These are phyloP conservation scores for Halichondria panicea DNA, from an alignment of 37 sponge, comb jelly and placozoan genomes.

Conservation along the genomic window DNA sequence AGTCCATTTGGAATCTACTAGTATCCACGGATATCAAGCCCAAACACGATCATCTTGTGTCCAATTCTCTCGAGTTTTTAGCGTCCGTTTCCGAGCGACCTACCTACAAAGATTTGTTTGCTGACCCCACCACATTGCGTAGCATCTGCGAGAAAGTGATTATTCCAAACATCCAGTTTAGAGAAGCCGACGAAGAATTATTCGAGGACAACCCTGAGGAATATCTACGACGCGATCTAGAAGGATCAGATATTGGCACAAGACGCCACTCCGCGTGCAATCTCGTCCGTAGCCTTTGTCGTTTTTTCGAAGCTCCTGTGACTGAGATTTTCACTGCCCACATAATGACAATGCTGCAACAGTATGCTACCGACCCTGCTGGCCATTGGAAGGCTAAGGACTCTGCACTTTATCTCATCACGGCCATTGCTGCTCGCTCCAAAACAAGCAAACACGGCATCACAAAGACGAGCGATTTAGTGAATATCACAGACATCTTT, in stretches of 20 bases:
- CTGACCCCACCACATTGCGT: constrained; percentile 68
- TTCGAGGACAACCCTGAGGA: constrained; percentile 99
- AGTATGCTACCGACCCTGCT: constrained; percentile 71
- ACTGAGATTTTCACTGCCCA: constrained; percentile 80
- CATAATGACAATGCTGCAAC: constrained; percentile 65
- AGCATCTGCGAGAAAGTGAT: constrained; percentile 95
- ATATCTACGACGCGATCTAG: constrained; percentile 93
- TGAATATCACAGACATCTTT: constrained; percentile 89
- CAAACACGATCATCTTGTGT: constrained; percentile 89
- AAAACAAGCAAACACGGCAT: constrained; percentile 91
- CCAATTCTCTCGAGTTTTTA: constrained; percentile 96
- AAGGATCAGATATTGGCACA: constrained; percentile 96
- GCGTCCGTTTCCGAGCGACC: constrained; percentile 92
- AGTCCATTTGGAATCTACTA: constrained; percentile 88
- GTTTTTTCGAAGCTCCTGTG: constrained; percentile 82
- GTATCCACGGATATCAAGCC: constrained; percentile 82
- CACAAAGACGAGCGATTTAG: constrained; percentile 89
- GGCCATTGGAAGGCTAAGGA: constrained; percentile 93
- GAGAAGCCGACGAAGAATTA: constrained; percentile 94
- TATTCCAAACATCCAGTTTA: constrained; percentile 82
- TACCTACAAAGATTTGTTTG: constrained; percentile 88
- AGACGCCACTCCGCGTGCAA: constrained; percentile 95
- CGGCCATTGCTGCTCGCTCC: constrained; percentile 89
- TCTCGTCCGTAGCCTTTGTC: constrained; percentile 87
- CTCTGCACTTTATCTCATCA: constrained; percentile 89